A percentile compares a stretch with the other conserved stretches of the same genome.
phyloP scores from a whole-genome alignment of 2,113 vertebrate genomes.

The Rhea americana region DNA sequence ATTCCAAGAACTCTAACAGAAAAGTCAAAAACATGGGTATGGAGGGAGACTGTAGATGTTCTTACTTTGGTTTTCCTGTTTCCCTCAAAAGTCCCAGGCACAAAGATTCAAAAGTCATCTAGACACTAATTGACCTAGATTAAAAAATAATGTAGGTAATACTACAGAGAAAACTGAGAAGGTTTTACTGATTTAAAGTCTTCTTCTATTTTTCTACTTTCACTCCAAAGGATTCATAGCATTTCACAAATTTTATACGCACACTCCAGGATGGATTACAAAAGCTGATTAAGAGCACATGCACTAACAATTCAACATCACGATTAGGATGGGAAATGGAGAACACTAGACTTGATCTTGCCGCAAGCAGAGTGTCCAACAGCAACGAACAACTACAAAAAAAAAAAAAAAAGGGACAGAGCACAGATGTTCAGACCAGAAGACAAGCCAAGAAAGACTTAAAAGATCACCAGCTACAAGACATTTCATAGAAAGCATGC shows the following conservation, averaged over 20 bases:
- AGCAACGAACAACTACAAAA: not conserved
- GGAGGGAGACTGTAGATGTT: not conserved
- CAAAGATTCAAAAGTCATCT: not conserved
- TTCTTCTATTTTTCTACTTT: not conserved
- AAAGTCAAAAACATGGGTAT: not conserved
- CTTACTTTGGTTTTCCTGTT: not conserved
- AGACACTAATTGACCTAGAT: not conserved
- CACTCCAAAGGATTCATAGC: not conserved
- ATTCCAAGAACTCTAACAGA: not conserved
- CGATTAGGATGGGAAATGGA: not conserved
- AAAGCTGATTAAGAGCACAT: conserved; percentile 37
- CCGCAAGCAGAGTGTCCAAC: conserved; percentile 47
- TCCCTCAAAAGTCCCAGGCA: not conserved
- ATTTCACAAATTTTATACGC: conserved; percentile 21
- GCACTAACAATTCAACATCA: not conserved
- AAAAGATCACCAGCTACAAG: conserved; percentile 46
- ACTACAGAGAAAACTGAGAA: not conserved
- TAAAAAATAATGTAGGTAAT: not conserved
- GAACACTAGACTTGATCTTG: conserved; percentile 25
- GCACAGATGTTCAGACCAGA: conserved; percentile 54
- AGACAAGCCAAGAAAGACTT: conserved; percentile 64
- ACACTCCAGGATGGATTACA: not conserved
- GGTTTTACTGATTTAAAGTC: not conserved
- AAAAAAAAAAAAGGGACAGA: conserved; percentile 29
- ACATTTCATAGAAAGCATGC: conserved; percentile 32